Percentiles rank a stretch among this genome's conserved stretches.
Evolutionary conservation across 30 jellyfish, hydroid and myxozoan species (phyloP).

Genomic region (Hydra vulgaris): DNA sequence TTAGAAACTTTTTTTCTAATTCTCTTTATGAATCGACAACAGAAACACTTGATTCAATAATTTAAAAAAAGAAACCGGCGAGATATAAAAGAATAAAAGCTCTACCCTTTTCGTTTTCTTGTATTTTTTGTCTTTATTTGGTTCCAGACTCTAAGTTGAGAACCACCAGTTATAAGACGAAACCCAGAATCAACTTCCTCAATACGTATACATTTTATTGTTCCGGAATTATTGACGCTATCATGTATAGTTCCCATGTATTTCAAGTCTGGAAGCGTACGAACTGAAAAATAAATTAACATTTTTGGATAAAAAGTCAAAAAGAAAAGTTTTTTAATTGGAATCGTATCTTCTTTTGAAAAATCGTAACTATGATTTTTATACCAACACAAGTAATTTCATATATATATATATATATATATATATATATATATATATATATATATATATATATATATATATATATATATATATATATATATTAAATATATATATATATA

Average conservation of each 20-base stretch:
- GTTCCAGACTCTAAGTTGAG: slow-evolving; percentile 73
- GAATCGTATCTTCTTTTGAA: background rate
- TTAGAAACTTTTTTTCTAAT: too few relatives aligned
- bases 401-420: too few relatives aligned
- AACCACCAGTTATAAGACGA: slow-evolving; percentile 69
- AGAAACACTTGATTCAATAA: too few relatives aligned
- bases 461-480: too few relatives aligned
- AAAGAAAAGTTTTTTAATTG: too few relatives aligned
- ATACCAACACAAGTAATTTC: background rate
- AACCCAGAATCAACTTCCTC: slow-evolving; percentile 19
- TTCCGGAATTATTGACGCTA: slow-evolving; percentile 14
- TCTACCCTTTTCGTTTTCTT: slow-evolving; percentile 12
- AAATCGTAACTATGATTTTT: background rate
- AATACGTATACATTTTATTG: slow-evolving; percentile 6
- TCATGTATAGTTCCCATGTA: slow-evolving; percentile 79
- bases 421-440: too few relatives aligned
- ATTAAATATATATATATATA: too few relatives aligned
- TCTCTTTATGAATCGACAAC: too few relatives aligned
- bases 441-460: too few relatives aligned
- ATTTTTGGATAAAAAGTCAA: background rate
- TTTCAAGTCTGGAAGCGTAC: slow-evolving; percentile 67
- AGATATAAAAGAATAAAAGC: background rate
- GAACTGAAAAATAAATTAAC: slow-evolving; percentile 46
- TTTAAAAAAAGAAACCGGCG: too few relatives aligned
- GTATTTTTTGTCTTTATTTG: slow-evolving; percentile 20